Evolutionary conservation across 1,140 invertebrate species (phyloP).

Genomic region (Ceratosolen fusciceps): DNA sequence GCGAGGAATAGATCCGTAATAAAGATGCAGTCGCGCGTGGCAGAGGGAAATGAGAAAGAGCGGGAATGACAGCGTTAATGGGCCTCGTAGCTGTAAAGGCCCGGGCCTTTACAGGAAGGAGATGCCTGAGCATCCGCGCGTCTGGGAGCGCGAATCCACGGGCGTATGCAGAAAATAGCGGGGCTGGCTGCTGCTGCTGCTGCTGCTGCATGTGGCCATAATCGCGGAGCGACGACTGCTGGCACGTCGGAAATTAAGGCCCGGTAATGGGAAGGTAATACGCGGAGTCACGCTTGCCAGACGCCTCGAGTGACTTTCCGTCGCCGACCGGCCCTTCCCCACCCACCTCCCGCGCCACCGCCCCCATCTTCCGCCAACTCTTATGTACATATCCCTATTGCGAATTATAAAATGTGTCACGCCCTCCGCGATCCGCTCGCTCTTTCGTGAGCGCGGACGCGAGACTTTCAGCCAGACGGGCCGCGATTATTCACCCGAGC

Average conservation of each 20-base stretch:
- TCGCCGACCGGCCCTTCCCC: neutral
- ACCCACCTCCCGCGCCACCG: too few relatives aligned
- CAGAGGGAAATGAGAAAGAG: neutral
- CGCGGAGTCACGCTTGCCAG: conserved; percentile 47
- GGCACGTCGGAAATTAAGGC: conserved; percentile 44
- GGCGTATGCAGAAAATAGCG: conserved; percentile 37
- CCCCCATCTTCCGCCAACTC: too few relatives aligned
- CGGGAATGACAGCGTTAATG: conserved; percentile 55
- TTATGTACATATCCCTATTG: neutral
- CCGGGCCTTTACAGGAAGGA: conserved; percentile 46
- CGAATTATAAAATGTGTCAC: conserved; percentile 30
- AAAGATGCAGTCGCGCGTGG: conserved; percentile 52
- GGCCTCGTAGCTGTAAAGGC: conserved; percentile 55
- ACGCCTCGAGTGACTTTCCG: conserved; percentile 34
- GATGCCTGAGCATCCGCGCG: conserved; percentile 45
- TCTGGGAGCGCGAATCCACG: conserved; percentile 36
- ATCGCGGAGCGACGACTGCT: neutral
- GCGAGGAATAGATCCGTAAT: conserved; percentile 35
- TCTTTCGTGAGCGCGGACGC: neutral
- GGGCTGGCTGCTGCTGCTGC: too few relatives aligned
- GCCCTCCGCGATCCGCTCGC: neutral
- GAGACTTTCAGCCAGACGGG: too few relatives aligned
- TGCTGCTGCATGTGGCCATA: neutral
- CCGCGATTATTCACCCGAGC: neutral
- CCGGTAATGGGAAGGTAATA: conserved; percentile 49